Evolutionary conservation across 2,113 vertebrate genomes (phyloP).

Genomic region (Neomonachus schauinslandi): DNA sequence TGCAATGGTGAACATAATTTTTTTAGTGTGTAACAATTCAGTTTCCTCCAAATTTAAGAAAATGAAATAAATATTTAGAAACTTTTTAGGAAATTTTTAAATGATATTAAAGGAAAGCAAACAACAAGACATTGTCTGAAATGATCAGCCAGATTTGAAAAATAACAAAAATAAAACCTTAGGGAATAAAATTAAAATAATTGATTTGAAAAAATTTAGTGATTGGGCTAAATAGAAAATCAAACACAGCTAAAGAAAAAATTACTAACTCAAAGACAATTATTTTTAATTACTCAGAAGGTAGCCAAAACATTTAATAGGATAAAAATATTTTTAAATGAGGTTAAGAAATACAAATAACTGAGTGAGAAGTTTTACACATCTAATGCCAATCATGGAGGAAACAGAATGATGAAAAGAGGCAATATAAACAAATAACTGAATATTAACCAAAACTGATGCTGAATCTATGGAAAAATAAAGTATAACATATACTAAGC

Average conservation of each 20-base stretch:
- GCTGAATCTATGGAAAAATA: background rate
- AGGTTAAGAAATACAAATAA: background rate
- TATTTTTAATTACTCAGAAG: background rate
- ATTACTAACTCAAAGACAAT: too few species aligned
- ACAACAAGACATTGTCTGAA: background rate
- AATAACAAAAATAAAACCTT: background rate
- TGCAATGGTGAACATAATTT: background rate
- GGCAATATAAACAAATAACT: background rate
- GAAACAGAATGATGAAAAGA: background rate
- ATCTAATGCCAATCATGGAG: background rate
- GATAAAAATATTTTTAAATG: background rate
- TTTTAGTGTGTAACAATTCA: background rate
- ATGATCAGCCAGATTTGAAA: background rate
- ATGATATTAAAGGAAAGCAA: background rate
- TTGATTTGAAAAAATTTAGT: background rate
- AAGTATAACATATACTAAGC: background rate
- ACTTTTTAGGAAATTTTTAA: too few species aligned
- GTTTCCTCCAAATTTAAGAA: background rate
- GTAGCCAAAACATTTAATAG: background rate
- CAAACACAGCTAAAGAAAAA: background rate
- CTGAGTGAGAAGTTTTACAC: background rate
- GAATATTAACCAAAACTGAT: background rate
- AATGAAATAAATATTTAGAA: background rate
- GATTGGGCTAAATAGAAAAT: background rate
- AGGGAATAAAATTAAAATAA: background rate